phyloP scores from a whole-genome alignment of 2,888 invertebrate genomes.

The Ditylenchus weischeri region DNA sequence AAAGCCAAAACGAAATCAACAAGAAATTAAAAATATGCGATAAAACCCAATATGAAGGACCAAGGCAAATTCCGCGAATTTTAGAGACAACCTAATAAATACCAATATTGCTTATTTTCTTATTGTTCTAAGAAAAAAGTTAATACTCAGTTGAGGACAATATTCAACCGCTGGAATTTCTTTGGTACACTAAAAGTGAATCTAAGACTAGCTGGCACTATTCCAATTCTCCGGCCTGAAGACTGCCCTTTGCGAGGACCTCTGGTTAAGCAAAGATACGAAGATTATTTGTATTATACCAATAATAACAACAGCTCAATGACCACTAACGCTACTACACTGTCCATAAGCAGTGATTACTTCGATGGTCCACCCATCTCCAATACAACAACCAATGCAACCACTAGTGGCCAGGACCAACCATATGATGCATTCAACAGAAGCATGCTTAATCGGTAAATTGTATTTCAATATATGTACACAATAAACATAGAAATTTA shows the following conservation, averaged over 20 bases:
- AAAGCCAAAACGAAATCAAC: too few relatives aligned
- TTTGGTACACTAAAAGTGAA: conserved; percentile 14
- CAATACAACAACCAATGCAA: too few relatives aligned
- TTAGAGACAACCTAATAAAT: too few relatives aligned
- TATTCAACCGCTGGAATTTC: conserved; percentile 27
- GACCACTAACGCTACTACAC: conserved; percentile 1
- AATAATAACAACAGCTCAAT: conserved; percentile 2
- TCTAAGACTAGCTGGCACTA: conserved; percentile 21
- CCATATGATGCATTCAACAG: neutral
- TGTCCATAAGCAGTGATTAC: conserved; percentile 9
- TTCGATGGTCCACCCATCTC: neutral
- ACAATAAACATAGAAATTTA: too few relatives aligned
- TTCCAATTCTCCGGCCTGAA: conserved; percentile 31
- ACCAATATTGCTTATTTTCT: too few relatives aligned
- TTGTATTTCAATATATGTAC: too few relatives aligned
- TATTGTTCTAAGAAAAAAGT: too few relatives aligned
- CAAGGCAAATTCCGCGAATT: too few relatives aligned
- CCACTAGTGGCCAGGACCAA: neutral
- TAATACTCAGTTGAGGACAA: conserved; percentile 24
- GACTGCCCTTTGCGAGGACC: conserved; percentile 31
- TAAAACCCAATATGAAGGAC: too few relatives aligned
- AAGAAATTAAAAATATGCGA: too few relatives aligned
- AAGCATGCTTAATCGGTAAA: too few relatives aligned
- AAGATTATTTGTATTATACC: conserved; percentile 7
- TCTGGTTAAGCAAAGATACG: neutral